Base-by-base conservation (phyloP, 2,888 invertebrate species). In the Julus scanicus region DNA sequence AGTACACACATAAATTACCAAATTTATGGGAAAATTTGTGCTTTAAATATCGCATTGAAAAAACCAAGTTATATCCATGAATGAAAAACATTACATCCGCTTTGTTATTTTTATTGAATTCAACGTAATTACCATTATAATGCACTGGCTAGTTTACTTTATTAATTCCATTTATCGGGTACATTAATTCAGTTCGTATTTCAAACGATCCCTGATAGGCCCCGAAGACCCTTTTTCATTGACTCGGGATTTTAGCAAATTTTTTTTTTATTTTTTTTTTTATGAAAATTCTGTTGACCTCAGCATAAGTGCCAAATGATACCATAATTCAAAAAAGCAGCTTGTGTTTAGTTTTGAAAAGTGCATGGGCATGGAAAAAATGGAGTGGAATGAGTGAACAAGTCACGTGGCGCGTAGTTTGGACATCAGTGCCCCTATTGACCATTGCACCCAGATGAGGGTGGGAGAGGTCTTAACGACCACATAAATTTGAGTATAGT, bases 401-500 rank as follows among this genome's bases (percentile, higher is more conserved):
- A 1, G 5, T 29, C 71, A 71, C 71, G 71, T 71, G 71, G 6
- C 71, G 2, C 11, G 71, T 8, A 71, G 63, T 63, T 29, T 71
- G 71, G 71, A 71, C 71, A 71, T 71, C 71, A 71, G 71, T 20
- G 71, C 20, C 71, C 29, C 4, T 71, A 29, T 71, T 71, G 71
- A 71, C 71, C 71, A 17, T 71, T 71, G 71, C 71, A 29, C n/a
- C 13, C 8, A n/a, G 15, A 71, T 63, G 20, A 6, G 15, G 15
- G 17, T 63, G 5, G 71, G 5, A 17, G 71, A n/a, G 17, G 71
- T n/a, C n/a, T 71, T 20, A 29, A 29, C 29, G 71, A 20, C 2
- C 71, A 9, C 29, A 71, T 71, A 71, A 71, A 71, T 71, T 9
- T 5, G 29, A 29, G 9, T 29, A 20, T 29, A 71, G 9, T 20